Evolutionary conservation across 1,140 invertebrate species (phyloP).

Genomic region (Caenorhabditis briggsae): DNA sequence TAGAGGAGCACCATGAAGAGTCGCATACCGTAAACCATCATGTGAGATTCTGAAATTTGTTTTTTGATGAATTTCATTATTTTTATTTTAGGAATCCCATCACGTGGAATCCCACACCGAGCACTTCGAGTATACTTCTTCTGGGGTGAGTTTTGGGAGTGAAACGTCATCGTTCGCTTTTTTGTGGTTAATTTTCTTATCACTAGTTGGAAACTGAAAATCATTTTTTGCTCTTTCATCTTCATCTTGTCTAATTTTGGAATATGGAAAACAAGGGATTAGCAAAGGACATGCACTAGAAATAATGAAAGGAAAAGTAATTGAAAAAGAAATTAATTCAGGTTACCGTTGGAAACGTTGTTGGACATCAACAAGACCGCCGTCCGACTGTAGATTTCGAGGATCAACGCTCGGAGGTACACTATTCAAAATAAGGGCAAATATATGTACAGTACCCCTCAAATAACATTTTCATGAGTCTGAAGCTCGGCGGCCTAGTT

Average conservation of each 20-base stretch:
- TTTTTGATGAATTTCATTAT: background rate
- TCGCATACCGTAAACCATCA: conserved; percentile 18
- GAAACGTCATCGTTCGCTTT: background rate
- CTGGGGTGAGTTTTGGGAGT: conserved; percentile 10
- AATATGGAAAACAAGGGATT: background rate
- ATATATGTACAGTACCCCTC: too few relatives aligned
- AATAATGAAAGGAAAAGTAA: too few relatives aligned
- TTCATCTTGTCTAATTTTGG: background rate
- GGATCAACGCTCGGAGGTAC: conserved; percentile 48
- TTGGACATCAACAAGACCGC: background rate
- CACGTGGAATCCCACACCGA: conserved; percentile 25
- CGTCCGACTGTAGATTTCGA: conserved; percentile 14
- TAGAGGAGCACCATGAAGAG: conserved; percentile 23
- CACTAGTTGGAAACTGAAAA: conserved; percentile 23
- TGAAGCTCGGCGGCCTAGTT: too few relatives aligned
- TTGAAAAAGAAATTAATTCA: too few relatives aligned
- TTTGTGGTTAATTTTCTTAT: conserved; percentile 12
- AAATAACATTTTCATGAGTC: too few relatives aligned
- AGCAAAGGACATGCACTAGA: background rate
- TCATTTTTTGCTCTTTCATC: background rate
- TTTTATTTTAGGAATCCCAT: background rate
- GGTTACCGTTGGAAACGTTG: conserved; percentile 42
- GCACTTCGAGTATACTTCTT: conserved; percentile 26
- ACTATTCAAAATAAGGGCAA: too few relatives aligned
- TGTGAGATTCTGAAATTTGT: background rate